Conservation (phyloP, 2,888 invertebrate species). For the Trachelus tabidus region DNA sequence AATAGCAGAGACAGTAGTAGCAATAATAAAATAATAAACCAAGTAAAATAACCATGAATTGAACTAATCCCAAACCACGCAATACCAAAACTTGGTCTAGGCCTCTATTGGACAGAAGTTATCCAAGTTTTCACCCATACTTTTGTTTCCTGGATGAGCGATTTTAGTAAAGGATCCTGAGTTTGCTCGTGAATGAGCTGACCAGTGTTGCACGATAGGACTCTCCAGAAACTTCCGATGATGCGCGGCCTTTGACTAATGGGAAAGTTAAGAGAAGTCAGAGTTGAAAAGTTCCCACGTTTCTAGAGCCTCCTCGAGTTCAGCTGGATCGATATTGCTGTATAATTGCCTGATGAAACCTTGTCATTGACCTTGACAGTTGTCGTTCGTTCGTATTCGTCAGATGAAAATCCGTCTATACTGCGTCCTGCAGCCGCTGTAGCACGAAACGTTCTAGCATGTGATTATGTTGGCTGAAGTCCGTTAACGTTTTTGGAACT, state of each 20-base stretch:
- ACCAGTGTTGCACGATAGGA: background rate
- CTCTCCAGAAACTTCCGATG: background rate
- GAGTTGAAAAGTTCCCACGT: background rate
- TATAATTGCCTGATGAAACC: background rate
- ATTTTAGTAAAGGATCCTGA: background rate
- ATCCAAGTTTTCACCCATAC: background rate
- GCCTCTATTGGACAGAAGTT: background rate
- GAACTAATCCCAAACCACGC: too few species aligned
- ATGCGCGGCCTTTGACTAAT: background rate
- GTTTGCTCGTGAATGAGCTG: background rate
- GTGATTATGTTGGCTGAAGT: background rate
- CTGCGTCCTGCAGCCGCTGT: background rate
- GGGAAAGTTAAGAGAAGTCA: background rate
- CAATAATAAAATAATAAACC: too few species aligned
- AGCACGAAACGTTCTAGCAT: background rate
- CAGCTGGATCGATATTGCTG: background rate
- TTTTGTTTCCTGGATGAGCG: background rate
- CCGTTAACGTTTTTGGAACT: background rate
- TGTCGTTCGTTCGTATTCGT: background rate
- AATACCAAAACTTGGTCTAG: too few species aligned
- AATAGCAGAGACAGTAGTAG: too few species aligned
- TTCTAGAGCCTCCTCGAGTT: background rate
- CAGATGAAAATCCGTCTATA: background rate
- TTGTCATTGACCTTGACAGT: background rate
- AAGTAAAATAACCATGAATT: too few species aligned